These are phyloP conservation scores for Lordiphosa mommai DNA, from an alignment of 1,140 invertebrate genomes.

Conservation along the genomic window DNA sequence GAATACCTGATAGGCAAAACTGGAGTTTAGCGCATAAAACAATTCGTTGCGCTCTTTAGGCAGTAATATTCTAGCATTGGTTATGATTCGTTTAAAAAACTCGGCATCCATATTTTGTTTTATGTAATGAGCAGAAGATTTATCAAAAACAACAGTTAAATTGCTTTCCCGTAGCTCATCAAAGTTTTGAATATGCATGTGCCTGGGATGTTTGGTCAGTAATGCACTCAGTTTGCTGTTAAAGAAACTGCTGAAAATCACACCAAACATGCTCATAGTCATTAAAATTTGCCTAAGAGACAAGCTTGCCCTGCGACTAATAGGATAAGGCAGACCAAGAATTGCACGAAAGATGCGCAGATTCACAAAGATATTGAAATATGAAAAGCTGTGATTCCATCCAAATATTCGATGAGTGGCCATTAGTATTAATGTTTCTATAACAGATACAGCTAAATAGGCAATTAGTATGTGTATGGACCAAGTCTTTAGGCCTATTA, in stretches of 20 bases:
- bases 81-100: background rate
- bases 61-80: background rate
- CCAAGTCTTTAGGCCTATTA: background rate
- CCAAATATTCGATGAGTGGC: background rate
- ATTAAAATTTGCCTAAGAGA: conserved; percentile 26
- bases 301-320: background rate
- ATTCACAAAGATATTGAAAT: conserved; percentile 20
- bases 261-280: conserved; percentile 34
- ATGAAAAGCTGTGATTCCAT: background rate
- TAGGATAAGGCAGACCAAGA: conserved; percentile 19
- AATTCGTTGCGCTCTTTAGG: background rate
- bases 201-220: conserved; percentile 8
- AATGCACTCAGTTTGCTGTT: conserved; percentile 38
- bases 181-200: conserved; percentile 9
- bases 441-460: conserved; percentile 19
- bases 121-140: background rate
- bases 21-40: conserved; percentile 1
- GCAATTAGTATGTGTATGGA: conserved; percentile 1
- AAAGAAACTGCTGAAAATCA: conserved; percentile 31
- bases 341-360: conserved; percentile 17
- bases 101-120: background rate
- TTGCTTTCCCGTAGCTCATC: conserved; percentile 11
- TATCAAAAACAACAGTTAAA: background rate
- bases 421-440: conserved; percentile 12
- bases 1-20: conserved; percentile 2